A percentile compares a stretch with the other conserved stretches of the same genome.
Evolutionary conservation across 2,797 vertebrate genomes (phyloP).

Genomic region (Cephalopachus bancanus): DNA sequence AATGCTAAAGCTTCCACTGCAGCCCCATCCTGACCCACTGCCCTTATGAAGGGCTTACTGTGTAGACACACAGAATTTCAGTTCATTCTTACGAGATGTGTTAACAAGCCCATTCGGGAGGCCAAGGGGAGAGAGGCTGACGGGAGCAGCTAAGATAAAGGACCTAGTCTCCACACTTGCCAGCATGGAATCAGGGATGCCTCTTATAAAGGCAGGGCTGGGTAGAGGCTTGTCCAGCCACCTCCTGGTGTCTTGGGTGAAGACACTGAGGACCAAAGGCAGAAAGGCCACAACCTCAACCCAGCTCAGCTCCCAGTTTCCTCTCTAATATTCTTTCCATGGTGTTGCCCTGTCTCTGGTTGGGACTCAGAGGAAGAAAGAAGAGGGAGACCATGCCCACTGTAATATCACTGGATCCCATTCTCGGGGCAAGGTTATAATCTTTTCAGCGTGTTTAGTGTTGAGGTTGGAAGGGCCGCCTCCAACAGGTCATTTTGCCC

Average conservation of each 20-base stretch:
- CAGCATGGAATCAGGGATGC: neutral
- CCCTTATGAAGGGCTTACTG: neutral
- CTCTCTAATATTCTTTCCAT: neutral
- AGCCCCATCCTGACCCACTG: neutral
- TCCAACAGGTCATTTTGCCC: neutral
- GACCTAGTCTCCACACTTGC: neutral
- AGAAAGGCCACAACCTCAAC: neutral
- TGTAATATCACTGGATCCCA: neutral
- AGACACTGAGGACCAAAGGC: neutral
- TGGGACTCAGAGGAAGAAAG: slow-evolving; percentile 8
- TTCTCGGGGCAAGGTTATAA: neutral
- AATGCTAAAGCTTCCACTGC: neutral
- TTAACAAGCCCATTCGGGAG: neutral
- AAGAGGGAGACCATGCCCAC: neutral
- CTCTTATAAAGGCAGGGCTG: neutral
- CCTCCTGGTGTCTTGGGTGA: neutral
- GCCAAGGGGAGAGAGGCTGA: neutral
- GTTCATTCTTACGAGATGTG: neutral
- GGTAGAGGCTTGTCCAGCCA: neutral
- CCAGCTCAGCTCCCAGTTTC: neutral
- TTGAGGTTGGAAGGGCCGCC: too few species aligned
- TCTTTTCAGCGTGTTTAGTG: neutral
- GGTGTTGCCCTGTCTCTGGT: neutral
- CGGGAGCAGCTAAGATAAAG: neutral
- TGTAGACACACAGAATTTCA: neutral